phyloP scores from a whole-genome alignment of 2,888 invertebrate genomes.

The Parnassius smintheus region DNA sequence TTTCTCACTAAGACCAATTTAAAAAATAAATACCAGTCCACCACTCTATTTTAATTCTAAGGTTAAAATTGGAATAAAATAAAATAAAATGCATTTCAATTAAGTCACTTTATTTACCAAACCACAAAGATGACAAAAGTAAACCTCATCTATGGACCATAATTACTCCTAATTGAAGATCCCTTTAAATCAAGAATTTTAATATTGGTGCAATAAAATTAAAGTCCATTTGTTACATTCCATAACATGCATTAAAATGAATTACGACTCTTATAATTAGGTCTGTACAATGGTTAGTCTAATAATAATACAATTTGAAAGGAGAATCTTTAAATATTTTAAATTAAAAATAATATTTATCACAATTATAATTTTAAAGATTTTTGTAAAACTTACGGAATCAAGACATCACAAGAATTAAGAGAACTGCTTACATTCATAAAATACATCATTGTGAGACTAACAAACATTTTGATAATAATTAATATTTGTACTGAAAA shows the following conservation, averaged over 20 bases:
- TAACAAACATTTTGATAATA: background rate
- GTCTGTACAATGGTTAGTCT: conserved; percentile 8
- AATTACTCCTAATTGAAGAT: conserved; percentile 30
- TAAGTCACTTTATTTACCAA: conserved; percentile 78
- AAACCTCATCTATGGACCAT: conserved; percentile 75
- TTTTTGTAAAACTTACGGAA: conserved; percentile 5
- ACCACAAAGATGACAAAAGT: conserved; percentile 74
- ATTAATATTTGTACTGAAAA: background rate
- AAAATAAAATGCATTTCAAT: conserved; percentile 43
- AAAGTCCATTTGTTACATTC: background rate
- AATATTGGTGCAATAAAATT: conserved; percentile 3
- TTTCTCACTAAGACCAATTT: no score
- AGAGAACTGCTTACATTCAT: background rate
- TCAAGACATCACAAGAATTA: conserved; percentile 3
- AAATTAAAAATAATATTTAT: conserved; percentile 18
- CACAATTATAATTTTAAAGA: conserved; percentile 20
- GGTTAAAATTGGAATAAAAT: background rate
- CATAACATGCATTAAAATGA: conserved; percentile 7
- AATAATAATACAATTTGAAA: conserved; percentile 11
- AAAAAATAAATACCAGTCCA: no score
- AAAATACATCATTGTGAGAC: background rate
- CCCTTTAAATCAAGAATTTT: conserved; percentile 2
- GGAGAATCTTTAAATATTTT: conserved; percentile 12
- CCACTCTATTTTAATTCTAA: no score
- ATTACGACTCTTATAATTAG: conserved; percentile 15